Conservation (phyloP, 2,888 invertebrate genomes). For the Geotrupes spiniger region DNA sequence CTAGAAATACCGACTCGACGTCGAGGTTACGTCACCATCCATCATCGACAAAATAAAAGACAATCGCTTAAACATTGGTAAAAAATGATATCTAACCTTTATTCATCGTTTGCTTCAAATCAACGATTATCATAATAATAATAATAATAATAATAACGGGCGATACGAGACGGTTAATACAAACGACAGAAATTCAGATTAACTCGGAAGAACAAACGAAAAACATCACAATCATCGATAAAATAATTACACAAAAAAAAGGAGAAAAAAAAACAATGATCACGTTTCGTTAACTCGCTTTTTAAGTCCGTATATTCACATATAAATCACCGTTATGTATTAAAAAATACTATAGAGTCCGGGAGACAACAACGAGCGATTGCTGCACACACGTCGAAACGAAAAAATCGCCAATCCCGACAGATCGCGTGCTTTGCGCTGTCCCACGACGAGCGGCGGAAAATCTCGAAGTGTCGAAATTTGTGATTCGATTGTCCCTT, state of each 20-base stretch:
- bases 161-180: background rate
- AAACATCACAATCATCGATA: background rate
- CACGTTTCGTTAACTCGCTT: no score
- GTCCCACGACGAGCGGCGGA: no score
- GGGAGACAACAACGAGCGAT: no score
- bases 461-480: no score
- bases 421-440: no score
- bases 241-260: background rate
- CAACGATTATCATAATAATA: no score
- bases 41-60: constrained; percentile 1
- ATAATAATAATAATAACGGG: constrained; percentile 5
- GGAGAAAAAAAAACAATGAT: constrained; percentile 1
- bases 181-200: background rate
- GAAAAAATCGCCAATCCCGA: no score
- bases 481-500: no score
- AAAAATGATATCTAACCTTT: constrained; percentile 10
- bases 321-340: no score
- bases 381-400: no score
- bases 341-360: no score
- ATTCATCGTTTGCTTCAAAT: background rate
- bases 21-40: constrained; percentile 11
- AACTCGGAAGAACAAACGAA: background rate
- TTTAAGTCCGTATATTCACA: no score
- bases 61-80: background rate
- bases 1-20: constrained; percentile 16